A percentile compares a stretch with the other conserved stretches of the same genome.
Conservation (phyloP, 2,888 invertebrate genomes). For the Agonopterix subpropinquella region DNA sequence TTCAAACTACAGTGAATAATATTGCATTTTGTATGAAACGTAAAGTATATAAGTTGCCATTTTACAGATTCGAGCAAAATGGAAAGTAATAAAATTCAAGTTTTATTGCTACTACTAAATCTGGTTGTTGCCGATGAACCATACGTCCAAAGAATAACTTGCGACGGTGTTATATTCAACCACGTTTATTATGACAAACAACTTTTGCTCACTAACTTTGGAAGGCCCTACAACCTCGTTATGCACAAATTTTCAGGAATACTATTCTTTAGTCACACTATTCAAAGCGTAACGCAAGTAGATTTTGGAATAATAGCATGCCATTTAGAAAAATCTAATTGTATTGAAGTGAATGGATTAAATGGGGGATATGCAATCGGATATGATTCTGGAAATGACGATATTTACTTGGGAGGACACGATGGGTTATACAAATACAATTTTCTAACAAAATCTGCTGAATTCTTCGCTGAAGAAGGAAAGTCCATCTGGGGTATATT, state of each 20-base stretch:
- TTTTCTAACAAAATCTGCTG: slow-evolving; percentile 44
- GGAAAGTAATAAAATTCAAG: too few relatives aligned
- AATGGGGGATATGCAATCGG: slow-evolving; percentile 57
- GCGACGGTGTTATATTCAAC: slow-evolving; percentile 50
- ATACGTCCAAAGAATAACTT: slow-evolving; percentile 20
- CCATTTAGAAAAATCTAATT: slow-evolving; percentile 32
- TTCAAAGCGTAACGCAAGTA: slow-evolving; percentile 32
- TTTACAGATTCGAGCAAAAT: too few relatives aligned
- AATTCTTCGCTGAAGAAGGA: slow-evolving; percentile 52
- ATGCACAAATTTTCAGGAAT: slow-evolving; percentile 50
- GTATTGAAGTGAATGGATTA: slow-evolving; percentile 33
- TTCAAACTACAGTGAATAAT: too few relatives aligned
- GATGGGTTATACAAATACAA: slow-evolving; percentile 64
- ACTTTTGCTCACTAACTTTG: slow-evolving; percentile 32
- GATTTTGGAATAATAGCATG: slow-evolving; percentile 52
- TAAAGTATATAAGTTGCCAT: too few relatives aligned
- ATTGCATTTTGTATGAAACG: too few relatives aligned
- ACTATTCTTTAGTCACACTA: slow-evolving; percentile 56
- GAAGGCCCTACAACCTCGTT: slow-evolving; percentile 49
- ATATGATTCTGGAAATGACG: slow-evolving; percentile 55
- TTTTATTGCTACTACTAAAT: not conserved
- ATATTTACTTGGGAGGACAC: slow-evolving; percentile 58
- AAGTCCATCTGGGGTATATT: slow-evolving; percentile 57
- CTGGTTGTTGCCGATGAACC: not conserved
- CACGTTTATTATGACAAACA: slow-evolving; percentile 47